Evolutionary conservation across 2,113 vertebrate species (phyloP).

Genomic region (Stegastes partitus): DNA sequence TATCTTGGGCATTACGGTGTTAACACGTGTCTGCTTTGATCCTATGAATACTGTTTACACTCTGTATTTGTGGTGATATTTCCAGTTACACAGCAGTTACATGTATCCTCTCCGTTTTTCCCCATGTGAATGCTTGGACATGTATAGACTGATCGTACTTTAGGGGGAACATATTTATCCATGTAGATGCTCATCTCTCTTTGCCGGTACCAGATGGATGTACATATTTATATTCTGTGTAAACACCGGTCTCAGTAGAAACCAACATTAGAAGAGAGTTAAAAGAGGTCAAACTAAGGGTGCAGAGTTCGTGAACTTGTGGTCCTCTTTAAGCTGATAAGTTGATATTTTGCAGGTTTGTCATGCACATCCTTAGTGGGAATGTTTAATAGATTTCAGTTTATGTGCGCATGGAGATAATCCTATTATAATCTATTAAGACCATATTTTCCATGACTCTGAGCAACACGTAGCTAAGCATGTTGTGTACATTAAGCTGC

Average conservation of each 20-base stretch:
- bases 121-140: constrained; percentile 10
- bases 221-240: constrained; percentile 43
- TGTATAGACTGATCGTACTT: constrained; percentile 14
- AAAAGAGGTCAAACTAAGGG: constrained; percentile 5
- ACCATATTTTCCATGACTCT: constrained; percentile 57
- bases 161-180: constrained; percentile 28
- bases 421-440: constrained; percentile 65
- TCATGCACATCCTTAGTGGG: constrained; percentile 20
- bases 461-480: constrained; percentile 49
- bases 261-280: constrained; percentile 5
- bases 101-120: not conserved
- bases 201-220: constrained; percentile 12
- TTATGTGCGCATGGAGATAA: constrained; percentile 61
- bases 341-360: constrained; percentile 2
- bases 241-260: constrained; percentile 37
- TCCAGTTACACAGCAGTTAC: constrained; percentile 10
- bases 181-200: constrained; percentile 18
- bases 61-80: not conserved
- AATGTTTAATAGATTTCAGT: constrained; percentile 61
- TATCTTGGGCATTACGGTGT: not conserved
- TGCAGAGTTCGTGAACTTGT: constrained; percentile 25
- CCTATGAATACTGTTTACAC: not conserved
- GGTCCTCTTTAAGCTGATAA: not conserved
- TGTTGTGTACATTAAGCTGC: constrained; percentile 52
- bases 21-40: not conserved